Conservation (phyloP, 2,888 invertebrate species). For the Rotaria socialis region DNA sequence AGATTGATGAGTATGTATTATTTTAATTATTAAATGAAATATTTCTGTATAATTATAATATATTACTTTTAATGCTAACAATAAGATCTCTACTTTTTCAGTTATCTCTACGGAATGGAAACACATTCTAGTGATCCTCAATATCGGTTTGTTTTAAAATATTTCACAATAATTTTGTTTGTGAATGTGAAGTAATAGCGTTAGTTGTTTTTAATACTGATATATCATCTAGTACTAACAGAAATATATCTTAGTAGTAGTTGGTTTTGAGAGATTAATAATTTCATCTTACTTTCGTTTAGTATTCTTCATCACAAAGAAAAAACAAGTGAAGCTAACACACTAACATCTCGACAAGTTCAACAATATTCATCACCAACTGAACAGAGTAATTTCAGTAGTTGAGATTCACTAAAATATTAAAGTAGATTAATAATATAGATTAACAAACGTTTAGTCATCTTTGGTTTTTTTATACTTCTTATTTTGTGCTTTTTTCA, state of each 20-base stretch:
- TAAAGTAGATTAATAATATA: too few species aligned
- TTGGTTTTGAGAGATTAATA: neutral
- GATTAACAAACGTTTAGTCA: too few species aligned
- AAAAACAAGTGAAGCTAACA: neutral
- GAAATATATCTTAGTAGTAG: neutral
- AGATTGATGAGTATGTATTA: slow-evolving; percentile 43
- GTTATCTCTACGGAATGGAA: slow-evolving; percentile 46
- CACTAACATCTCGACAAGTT: neutral
- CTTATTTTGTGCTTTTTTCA: too few species aligned
- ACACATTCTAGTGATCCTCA: slow-evolving; percentile 44
- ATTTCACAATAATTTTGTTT: neutral
- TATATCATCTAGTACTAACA: neutral
- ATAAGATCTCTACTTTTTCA: neutral
- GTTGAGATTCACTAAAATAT: neutral
- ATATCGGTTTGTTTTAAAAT: slow-evolving; percentile 35
- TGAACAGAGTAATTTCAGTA: neutral
- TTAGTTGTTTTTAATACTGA: neutral
- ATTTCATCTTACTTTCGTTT: neutral
- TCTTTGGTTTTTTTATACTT: too few species aligned
- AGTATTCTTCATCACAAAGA: neutral
- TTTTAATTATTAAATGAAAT: neutral
- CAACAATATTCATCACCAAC: neutral
- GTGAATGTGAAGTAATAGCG: neutral
- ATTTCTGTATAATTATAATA: neutral
- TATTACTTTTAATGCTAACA: neutral